Evolutionary conservation across 2,888 invertebrate species (phyloP), one percentile per base, ranked within the genome.

Genomic region (Xylophagus ater): DNA sequence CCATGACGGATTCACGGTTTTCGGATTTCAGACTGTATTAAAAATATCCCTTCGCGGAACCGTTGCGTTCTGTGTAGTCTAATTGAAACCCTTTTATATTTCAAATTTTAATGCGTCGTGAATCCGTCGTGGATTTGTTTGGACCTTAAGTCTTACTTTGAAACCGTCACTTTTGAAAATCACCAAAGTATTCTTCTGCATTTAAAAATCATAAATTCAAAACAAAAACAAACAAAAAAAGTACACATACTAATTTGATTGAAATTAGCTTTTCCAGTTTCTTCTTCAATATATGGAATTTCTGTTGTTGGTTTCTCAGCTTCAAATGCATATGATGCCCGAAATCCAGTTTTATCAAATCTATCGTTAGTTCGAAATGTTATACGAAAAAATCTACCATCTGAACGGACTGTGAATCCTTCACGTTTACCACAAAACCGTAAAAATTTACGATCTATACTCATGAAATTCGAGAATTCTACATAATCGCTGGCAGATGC

Each of bases 341-440:
- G 84, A 66, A 97, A 97, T 31, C 96, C 96, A 19, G 85, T 87
- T 29, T 84, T 90, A 58, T 97, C 94, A 51, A 90, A 80, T 48
- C 90, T 74, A 60, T 89, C 87, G 62, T 97, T 96, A 4, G 94
- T 90, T 56, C 83, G 75, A 67, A 97, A 94, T 4, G 90, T 88
- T 35, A 97, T 87, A 52, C 92, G 77, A 68, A 96, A 96, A 70
- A 92, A 96, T 56, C 84, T 81, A 42, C 84, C 76, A 57, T 94
- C 92, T 4, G 93, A 93, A 52, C 81, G 79, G 26, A 88, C 75
- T 55, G 81, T 78, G 58, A 87, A 84, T 53, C 82, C 81, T 5
- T 54, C 50, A 20, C 53, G 49, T 43, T 59, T 62, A 6, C 94
- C 94, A 61, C 96, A 97, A 60, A 87, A 82, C 55, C 88, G 75